These are phyloP conservation scores for Coreius guichenoti DNA, from an alignment of 2,797 vertebrate genomes.

Conservation along the genomic window DNA sequence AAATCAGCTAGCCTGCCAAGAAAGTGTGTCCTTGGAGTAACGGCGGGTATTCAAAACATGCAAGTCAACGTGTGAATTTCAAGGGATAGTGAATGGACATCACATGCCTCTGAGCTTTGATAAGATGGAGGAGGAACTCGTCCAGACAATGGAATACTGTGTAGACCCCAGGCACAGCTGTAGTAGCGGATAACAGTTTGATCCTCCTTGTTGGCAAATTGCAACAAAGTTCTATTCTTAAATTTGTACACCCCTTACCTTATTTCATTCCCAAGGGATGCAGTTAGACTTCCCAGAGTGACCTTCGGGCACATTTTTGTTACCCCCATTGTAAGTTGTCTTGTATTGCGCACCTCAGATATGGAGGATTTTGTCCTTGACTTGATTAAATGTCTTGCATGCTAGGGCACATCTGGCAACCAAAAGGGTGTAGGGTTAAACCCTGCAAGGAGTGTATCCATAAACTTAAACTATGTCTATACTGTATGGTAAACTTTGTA, in stretches of 20 bases:
- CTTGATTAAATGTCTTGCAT: background rate
- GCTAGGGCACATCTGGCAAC: background rate
- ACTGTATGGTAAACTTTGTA: background rate
- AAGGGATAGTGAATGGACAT: constrained; percentile 33
- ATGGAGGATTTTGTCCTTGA: background rate
- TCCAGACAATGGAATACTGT: constrained; percentile 48
- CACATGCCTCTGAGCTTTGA: constrained; percentile 37
- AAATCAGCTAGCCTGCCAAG: constrained; percentile 60
- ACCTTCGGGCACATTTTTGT: background rate
- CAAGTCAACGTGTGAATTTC: constrained; percentile 45
- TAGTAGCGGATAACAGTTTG: background rate
- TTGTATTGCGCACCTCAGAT: background rate
- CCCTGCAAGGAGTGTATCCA: background rate
- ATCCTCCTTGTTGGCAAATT: background rate
- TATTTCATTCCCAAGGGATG: background rate
- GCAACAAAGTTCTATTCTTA: constrained; percentile 6
- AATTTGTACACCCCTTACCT: background rate
- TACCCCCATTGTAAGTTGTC: background rate
- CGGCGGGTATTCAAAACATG: constrained; percentile 42
- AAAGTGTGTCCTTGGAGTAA: constrained; percentile 72
- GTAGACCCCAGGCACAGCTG: constrained; percentile 36
- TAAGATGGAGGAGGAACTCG: constrained; percentile 39
- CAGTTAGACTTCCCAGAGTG: background rate
- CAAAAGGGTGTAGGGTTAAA: background rate
- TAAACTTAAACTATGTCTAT: background rate